Percentiles rank a stretch among this genome's conserved stretches.
Evolutionary conservation across 2,113 vertebrate genomes (phyloP).

Genomic region (Talpa occidentalis): DNA sequence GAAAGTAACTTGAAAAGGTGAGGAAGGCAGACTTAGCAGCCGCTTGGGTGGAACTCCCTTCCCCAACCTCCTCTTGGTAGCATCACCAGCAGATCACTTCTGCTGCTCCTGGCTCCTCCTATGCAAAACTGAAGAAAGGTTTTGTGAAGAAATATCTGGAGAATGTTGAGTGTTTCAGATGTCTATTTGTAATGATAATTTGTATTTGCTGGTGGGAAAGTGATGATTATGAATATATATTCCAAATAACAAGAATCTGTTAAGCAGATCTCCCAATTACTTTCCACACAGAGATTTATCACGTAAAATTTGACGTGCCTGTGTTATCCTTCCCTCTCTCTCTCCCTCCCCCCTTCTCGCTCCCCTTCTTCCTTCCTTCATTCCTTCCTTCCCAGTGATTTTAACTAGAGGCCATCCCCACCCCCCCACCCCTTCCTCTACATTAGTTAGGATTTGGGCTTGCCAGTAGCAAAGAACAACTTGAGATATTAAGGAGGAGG

Average conservation of each 20-base stretch:
- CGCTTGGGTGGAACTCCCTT: neutral
- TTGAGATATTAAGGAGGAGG: neutral
- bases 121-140: neutral
- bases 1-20: neutral
- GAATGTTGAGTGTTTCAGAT: slow-evolving; percentile 32
- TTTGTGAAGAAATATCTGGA: neutral
- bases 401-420: neutral
- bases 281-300: neutral
- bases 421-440: neutral
- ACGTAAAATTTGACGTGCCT: neutral
- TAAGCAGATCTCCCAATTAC: neutral
- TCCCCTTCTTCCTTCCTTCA: neutral
- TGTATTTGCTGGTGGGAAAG: neutral
- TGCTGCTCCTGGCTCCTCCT: neutral
- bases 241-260: neutral
- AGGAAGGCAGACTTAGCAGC: neutral
- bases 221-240: slow-evolving; percentile 25
- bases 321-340: neutral
- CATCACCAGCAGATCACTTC: neutral
- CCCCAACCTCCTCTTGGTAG: neutral
- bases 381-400: neutral
- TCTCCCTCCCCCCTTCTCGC: neutral
- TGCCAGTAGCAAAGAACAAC: neutral
- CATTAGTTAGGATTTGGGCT: slow-evolving; percentile 33
- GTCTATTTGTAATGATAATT: slow-evolving; percentile 1